Base-by-base conservation (phyloP, 2,113 vertebrate genomes). In the Boleophthalmus pectinirostris region DNA sequence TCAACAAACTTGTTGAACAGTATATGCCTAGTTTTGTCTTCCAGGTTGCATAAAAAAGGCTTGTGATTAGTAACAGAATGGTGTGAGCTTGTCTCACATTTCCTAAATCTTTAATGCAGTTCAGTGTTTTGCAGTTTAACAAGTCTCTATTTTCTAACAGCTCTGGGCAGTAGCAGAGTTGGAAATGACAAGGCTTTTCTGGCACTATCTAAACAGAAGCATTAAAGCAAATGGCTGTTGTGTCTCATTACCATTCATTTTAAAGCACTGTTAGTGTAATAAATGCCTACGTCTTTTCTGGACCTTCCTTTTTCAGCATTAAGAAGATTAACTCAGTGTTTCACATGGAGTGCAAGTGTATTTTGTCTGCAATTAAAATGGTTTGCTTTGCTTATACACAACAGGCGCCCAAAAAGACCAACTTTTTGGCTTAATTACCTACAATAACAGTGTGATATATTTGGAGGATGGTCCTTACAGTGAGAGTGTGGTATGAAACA, bases 191-290 rank as follows among this genome's bases (percentile, higher is more conserved):
- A 74, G 74, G 85, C 73, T 63, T 71, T 72, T 64, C 73, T 29
- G 23, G 74, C 74, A 75, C 80, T 83, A 72, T 77, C 79, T 79
- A 54, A 54, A 54, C 51, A 54, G 76, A 73, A 73, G 80, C 84
- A 88, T 87, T 89, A 89, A 87, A 87, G 85, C 75, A 88, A 90
- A 90, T 87, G 88, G 84, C 87, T 90, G 89, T 84, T 87, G 82
- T 85, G 84, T 89, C 88, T 87, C 85, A 90, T 90, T 92, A 86
- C 77, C 83, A 88, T 88, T 92, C 85, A 81, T 90, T 90, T 91
- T 89, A 87, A 85, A 76, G 82, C 78, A 85, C 83, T 89, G 85
- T 91, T 92, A 90, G 77, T 81, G 70, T 89, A 89, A 92, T 88
- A 75, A 87, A 92, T 88, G 87, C 76, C 64, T 46, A 35, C 29